Conservation (phyloP, 53 echinoderm and acorn worm genomes). For the Temnopleurus reevesii region DNA sequence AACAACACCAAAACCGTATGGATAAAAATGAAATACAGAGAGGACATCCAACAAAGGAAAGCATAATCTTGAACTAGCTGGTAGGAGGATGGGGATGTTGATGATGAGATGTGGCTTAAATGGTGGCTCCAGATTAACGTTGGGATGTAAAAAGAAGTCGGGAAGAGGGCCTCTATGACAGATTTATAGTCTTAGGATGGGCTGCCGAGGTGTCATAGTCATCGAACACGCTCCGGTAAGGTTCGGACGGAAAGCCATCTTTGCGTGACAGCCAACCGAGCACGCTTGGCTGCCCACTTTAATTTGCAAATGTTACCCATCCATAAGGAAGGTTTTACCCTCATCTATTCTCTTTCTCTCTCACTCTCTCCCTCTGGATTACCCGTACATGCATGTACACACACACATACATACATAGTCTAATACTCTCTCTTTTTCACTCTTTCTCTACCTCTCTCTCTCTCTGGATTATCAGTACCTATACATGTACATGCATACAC, state of each 20-base stretch:
- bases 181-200: slow-evolving; percentile 41
- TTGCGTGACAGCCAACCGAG: slow-evolving; percentile 30
- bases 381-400: too few species aligned
- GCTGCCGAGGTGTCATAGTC: slow-evolving; percentile 44
- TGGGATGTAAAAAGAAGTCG: slow-evolving; percentile 3
- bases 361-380: neutral
- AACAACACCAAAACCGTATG: neutral
- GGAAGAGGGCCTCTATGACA: slow-evolving; percentile 11
- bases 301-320: slow-evolving; percentile 61
- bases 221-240: slow-evolving; percentile 29
- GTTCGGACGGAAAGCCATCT: slow-evolving; percentile 2
- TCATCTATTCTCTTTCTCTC: slow-evolving; percentile 9
- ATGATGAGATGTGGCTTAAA: neutral
- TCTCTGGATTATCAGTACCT: too few species aligned
- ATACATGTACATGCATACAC: too few species aligned
- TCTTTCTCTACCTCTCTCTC: too few species aligned
- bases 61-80: neutral
- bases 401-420: too few species aligned
- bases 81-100: neutral
- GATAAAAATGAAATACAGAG: neutral
- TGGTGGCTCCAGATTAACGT: slow-evolving; percentile 12
- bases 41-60: neutral
- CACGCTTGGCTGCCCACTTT: slow-evolving; percentile 39
- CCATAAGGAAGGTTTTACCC: slow-evolving; percentile 3
- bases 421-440: too few species aligned